Evolutionary conservation across 1,140 invertebrate species (phyloP), one percentile per base, ranked within the genome.

Genomic region (Asbolus verrucosus): DNA sequence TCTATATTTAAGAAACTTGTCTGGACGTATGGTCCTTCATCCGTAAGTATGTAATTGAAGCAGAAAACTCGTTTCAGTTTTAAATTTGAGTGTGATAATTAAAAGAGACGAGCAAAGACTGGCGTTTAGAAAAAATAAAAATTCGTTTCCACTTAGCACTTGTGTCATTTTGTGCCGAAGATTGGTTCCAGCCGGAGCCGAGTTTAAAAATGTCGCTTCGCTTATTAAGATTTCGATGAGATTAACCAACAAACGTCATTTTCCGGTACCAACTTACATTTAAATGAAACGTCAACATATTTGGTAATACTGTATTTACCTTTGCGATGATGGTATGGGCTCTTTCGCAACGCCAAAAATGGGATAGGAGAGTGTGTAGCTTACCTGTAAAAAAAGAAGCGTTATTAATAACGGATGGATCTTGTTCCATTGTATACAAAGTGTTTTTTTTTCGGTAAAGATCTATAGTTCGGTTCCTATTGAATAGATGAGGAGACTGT

Each of bases 301-400:
- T 54, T 54, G 46, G 46, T 54, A 54, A 54, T 54, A 21, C 21
- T 54, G 46, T 50, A 18, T 54, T 54, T 54, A 54, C 46, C 46
- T 54, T 54, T 54, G 27, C 11, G 21, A 21, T 50, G 43, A 50
- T 11, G 43, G 43, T 50, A 27, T 54, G 6, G 11, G 46, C 21
- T 27, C n/a, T 54, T 54, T 54, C 21, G 46, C 46, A 54, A 54
- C 41, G 46, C 46, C 46, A 54, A 54, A n/a, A 54, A 54, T 54
- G 14, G 46, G 21, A 54, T 54, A 24, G 43, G n/a, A 54, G 46
- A 54, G 46, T 54, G 46, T 15, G 1, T 27, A 15, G 14, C 54
- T 72, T 72, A 72, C 70, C 70, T 72, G 66, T 39, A 72, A 72
- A 63, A 63, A 50, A 72, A 72, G 33, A 61, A 70, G 27, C 24